Percentiles rank a stretch among this genome's conserved stretches.
Evolutionary conservation across 2,888 invertebrate species (phyloP).

Genomic region (Agrenia bidenticulata): DNA sequence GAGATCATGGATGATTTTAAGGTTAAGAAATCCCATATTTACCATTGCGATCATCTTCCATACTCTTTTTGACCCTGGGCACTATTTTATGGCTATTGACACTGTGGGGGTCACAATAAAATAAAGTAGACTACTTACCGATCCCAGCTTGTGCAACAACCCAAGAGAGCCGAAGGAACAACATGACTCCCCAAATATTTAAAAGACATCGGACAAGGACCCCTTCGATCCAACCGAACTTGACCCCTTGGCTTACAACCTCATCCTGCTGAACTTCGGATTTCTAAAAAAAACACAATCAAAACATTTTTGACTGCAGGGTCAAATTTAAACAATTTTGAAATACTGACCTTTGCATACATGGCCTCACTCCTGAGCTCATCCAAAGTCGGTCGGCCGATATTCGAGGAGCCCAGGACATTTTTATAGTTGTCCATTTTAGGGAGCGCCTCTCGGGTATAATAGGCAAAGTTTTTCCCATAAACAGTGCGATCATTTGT

Average conservation of each 20-base stretch:
- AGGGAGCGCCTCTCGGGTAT: conserved; percentile 52
- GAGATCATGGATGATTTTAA: too few relatives aligned
- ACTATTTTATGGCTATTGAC: neutral
- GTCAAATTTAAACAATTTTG: neutral
- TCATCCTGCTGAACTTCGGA: conserved; percentile 33
- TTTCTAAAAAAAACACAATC: conserved; percentile 36
- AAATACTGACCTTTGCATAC: conserved; percentile 48
- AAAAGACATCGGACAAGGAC: conserved; percentile 58
- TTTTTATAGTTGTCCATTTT: conserved; percentile 52
- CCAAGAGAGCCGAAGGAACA: conserved; percentile 64
- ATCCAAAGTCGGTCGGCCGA: conserved; percentile 50
- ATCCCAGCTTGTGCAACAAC: conserved; percentile 62
- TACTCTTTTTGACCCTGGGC: neutral
- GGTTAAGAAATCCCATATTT: neutral
- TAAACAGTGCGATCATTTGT: conserved; percentile 44
- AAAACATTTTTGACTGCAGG: too few relatives aligned
- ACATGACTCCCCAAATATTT: conserved; percentile 62
- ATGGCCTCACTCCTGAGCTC: conserved; percentile 52
- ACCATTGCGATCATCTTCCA: neutral
- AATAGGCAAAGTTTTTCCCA: conserved; percentile 53
- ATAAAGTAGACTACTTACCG: conserved; percentile 18
- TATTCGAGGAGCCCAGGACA: conserved; percentile 34
- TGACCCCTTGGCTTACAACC: conserved; percentile 41
- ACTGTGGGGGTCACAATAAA: neutral
- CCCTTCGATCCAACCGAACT: conserved; percentile 53